phyloP scores from a whole-genome alignment of 2,888 invertebrate genomes.

The Sesia apiformis region DNA sequence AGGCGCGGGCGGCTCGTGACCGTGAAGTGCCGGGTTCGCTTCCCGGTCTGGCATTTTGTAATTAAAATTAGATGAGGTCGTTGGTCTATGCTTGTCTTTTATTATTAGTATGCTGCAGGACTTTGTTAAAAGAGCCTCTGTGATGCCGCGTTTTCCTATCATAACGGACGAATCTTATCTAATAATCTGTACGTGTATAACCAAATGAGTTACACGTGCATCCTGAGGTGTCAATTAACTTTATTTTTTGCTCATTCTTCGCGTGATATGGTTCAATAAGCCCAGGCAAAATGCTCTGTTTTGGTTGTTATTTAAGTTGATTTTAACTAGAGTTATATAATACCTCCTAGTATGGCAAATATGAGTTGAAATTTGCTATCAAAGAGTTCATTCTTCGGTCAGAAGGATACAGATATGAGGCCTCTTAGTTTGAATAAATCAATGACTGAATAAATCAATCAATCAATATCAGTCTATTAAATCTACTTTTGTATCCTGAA shows the following conservation, averaged over 20 bases:
- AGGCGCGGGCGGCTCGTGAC: slow-evolving; percentile 5
- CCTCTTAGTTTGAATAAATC: no score
- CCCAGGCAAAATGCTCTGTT: no score
- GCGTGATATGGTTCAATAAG: no score
- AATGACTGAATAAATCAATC: no score
- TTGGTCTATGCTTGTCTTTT: background rate
- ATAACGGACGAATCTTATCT: background rate
- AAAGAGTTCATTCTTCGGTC: no score
- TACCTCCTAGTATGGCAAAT: no score
- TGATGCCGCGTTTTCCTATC: background rate
- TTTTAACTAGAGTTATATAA: no score
- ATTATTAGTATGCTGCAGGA: background rate
- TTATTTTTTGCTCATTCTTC: background rate
- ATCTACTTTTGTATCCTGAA: no score
- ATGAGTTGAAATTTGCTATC: no score
- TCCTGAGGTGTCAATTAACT: background rate
- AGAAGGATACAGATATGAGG: no score
- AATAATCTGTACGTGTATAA: background rate
- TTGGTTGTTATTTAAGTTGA: no score
- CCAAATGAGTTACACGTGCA: background rate
- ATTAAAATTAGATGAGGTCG: background rate
- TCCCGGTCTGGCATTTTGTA: slow-evolving; percentile 9
- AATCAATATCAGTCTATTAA: no score
- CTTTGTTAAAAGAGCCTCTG: background rate
- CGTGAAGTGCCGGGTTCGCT: slow-evolving; percentile 15